Evolutionary conservation across 2,797 vertebrate genomes (phyloP).

Genomic region (Acropternis orthonyx): DNA sequence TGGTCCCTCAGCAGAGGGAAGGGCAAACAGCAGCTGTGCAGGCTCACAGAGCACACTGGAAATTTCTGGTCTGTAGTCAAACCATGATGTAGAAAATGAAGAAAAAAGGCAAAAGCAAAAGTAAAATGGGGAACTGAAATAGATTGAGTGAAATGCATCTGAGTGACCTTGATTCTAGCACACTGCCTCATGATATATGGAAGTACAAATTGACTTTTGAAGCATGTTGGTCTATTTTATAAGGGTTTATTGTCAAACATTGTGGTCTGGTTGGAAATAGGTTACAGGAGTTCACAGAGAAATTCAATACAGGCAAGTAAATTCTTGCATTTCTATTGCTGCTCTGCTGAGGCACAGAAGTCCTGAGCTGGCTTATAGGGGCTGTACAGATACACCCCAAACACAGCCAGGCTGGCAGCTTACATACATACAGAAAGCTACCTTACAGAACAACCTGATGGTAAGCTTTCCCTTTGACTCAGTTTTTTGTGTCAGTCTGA

Average conservation of each 20-base stretch:
- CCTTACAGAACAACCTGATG: not conserved
- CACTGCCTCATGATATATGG: not conserved
- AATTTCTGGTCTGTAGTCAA: not conserved
- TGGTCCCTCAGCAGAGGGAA: not conserved
- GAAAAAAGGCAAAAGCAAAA: not conserved
- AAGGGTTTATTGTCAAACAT: not conserved
- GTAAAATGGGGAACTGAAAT: not conserved
- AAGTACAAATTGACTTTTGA: not conserved
- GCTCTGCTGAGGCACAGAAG: not conserved
- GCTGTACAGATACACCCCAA: not conserved
- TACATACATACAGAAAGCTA: not conserved
- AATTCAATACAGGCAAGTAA: not conserved
- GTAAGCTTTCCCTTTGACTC: not conserved
- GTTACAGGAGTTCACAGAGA: not conserved
- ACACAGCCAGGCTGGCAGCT: not conserved
- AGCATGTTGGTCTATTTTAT: not conserved
- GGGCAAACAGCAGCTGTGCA: not conserved
- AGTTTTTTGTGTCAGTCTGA: not conserved
- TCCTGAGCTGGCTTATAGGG: not conserved
- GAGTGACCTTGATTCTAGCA: not conserved
- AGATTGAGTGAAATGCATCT: not conserved
- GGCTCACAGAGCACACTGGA: fast-evolving
- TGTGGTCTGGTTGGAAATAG: not conserved
- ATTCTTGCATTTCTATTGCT: not conserved
- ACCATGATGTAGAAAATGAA: not conserved